phyloP scores from a whole-genome alignment of 2,113 vertebrate species.

The Boulengeromyrus knoepffleri region DNA sequence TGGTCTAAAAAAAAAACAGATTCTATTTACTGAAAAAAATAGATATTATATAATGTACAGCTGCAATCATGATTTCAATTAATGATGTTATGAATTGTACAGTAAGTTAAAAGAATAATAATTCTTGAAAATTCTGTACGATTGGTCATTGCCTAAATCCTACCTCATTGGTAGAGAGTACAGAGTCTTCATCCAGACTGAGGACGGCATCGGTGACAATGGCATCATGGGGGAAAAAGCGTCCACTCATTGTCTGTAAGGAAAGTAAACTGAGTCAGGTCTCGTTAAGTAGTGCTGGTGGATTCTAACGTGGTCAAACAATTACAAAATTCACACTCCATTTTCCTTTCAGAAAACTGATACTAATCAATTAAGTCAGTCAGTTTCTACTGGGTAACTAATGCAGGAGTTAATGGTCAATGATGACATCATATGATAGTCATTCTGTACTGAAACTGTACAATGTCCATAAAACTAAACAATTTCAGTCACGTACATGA shows the following conservation, averaged over 20 bases:
- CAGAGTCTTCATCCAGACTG: constrained; percentile 69
- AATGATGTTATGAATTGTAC: not conserved
- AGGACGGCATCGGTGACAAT: constrained; percentile 63
- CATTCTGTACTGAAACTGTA: not conserved
- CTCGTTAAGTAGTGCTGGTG: no score
- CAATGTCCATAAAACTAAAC: not conserved
- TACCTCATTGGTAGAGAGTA: constrained; percentile 72
- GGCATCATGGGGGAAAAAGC: constrained; percentile 59
- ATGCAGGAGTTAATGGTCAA: not conserved
- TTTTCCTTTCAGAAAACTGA: not conserved
- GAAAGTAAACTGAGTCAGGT: not conserved
- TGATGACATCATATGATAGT: not conserved
- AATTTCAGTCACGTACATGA: not conserved
- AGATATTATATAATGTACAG: not conserved
- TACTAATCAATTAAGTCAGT: not conserved
- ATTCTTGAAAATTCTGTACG: not conserved
- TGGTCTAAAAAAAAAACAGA: not conserved
- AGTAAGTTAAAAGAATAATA: not conserved
- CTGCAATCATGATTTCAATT: not conserved
- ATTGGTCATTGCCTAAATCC: constrained; percentile 22
- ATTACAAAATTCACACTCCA: not conserved
- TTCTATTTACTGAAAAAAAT: not conserved
- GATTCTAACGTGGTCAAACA: not conserved
- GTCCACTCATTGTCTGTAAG: constrained; percentile 62
- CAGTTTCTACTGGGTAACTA: not conserved